These are phyloP conservation scores for Dolichomitus sp. DNA, from an alignment of 2,888 invertebrate species.

Conservation along the genomic window DNA sequence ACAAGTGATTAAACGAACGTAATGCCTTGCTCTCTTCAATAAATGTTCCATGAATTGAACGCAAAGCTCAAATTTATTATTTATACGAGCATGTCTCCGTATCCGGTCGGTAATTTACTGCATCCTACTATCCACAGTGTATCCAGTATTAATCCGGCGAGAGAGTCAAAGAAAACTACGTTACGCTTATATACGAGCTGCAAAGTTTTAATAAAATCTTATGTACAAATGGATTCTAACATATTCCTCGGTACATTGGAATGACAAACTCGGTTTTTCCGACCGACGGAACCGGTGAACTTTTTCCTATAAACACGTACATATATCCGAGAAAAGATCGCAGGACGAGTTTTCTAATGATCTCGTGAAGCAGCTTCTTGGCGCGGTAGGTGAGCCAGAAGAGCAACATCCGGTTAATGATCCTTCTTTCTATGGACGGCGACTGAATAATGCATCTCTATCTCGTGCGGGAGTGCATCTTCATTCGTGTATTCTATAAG, in stretches of 20 bases:
- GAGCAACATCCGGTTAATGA: slow-evolving; percentile 63
- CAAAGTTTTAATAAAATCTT: slow-evolving; percentile 64
- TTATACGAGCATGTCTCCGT: not conserved
- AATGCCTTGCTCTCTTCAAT: not conserved
- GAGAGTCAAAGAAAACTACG: slow-evolving; percentile 21
- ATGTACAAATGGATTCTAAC: slow-evolving; percentile 38
- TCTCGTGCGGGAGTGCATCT: slow-evolving; percentile 33
- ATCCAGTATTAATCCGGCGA: slow-evolving; percentile 41
- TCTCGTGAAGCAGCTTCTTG: slow-evolving; percentile 39
- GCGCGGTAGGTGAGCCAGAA: slow-evolving; percentile 15
- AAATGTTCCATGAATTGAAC: slow-evolving; percentile 5
- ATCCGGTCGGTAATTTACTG: slow-evolving; percentile 56
- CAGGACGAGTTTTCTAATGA: slow-evolving; percentile 67
- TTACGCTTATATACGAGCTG: slow-evolving; percentile 22
- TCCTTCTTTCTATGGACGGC: slow-evolving; percentile 49
- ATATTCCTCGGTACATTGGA: slow-evolving; percentile 36
- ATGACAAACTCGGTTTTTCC: slow-evolving; percentile 55
- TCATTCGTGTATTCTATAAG: slow-evolving; percentile 43
- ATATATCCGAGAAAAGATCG: slow-evolving; percentile 43
- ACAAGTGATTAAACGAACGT: not conserved
- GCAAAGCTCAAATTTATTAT: not conserved
- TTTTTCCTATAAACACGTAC: slow-evolving; percentile 40
- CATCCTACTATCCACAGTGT: slow-evolving; percentile 12
- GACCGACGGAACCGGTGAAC: slow-evolving; percentile 48
- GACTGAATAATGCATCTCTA: slow-evolving; percentile 61